A percentile compares a stretch with the other conserved stretches of the same genome.
These are phyloP conservation scores for Apodemia mormo DNA, from an alignment of 2,888 invertebrate species.

Conservation along the genomic window DNA sequence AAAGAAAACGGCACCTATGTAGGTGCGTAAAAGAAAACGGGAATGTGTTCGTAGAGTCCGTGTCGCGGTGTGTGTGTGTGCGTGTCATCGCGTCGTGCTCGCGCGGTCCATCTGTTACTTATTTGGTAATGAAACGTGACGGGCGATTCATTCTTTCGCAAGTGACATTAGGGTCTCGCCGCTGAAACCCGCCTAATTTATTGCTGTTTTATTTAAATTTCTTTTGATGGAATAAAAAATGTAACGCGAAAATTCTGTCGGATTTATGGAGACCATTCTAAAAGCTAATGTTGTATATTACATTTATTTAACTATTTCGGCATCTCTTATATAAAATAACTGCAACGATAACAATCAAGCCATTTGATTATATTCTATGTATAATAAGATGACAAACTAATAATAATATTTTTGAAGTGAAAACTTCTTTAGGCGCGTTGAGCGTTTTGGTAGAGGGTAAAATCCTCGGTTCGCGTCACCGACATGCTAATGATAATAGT, in stretches of 20 bases:
- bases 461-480: no score
- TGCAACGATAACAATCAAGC: background rate
- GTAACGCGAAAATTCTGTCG: background rate
- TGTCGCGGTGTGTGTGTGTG: no score
- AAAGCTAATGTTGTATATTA: background rate
- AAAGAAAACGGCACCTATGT: no score
- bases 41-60: no score
- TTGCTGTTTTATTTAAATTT: conserved; percentile 14
- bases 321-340: background rate
- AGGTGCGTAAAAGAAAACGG: no score
- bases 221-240: conserved; percentile 12
- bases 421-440: no score
- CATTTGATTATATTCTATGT: background rate
- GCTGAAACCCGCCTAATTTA: conserved; percentile 10
- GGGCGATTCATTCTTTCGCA: background rate
- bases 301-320: background rate
- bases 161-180: conserved; percentile 8
- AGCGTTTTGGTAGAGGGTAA: no score
- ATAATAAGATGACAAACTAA: no score
- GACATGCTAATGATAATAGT: no score
- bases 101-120: conserved; percentile 6
- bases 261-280: background rate
- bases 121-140: conserved; percentile 5
- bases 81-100: background rate
- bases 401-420: no score